A percentile compares a stretch with the other conserved stretches of the same genome.
Conservation (phyloP, 2,888 invertebrate genomes). For the Drosophila rellima region DNA sequence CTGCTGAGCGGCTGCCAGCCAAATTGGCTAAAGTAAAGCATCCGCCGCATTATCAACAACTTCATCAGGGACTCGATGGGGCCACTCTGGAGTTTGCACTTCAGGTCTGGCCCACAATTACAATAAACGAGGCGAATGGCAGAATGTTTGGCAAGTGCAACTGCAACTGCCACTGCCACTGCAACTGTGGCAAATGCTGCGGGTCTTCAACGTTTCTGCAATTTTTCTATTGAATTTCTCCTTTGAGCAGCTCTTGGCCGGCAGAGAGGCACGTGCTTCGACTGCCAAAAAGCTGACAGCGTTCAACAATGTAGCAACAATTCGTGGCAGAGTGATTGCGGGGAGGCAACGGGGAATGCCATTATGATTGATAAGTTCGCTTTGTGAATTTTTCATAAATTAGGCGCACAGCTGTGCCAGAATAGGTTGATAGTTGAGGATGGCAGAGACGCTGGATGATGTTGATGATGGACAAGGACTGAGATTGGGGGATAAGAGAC, state of each 20-base stretch:
- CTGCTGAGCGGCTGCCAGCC: constrained; percentile 76
- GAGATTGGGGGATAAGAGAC: constrained; percentile 14
- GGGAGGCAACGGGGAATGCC: constrained; percentile 20
- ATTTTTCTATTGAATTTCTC: constrained; percentile 73
- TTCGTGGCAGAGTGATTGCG: constrained; percentile 3
- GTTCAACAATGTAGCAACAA: constrained; percentile 66
- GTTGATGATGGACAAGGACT: not conserved
- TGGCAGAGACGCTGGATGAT: not conserved
- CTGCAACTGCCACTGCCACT: constrained; percentile 28
- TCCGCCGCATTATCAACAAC: constrained; percentile 75
- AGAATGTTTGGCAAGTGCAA: constrained; percentile 56
- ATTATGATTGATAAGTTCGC: constrained; percentile 80
- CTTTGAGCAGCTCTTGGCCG: constrained; percentile 61
- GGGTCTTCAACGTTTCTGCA: constrained; percentile 55
- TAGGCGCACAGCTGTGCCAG: constrained; percentile 69
- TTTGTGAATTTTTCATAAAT: constrained; percentile 80
- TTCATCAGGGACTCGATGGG: constrained; percentile 64
- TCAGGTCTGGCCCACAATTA: constrained; percentile 61
- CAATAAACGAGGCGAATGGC: constrained; percentile 68
- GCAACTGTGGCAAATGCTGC: constrained; percentile 50
- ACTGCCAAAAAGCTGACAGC: constrained; percentile 59
- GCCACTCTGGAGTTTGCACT: constrained; percentile 18
- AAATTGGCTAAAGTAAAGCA: constrained; percentile 76
- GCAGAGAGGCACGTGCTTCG: constrained; percentile 69
- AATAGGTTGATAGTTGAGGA: not conserved